Evolutionary conservation across 1,140 invertebrate species (phyloP).

Genomic region (Papilio xuthus): DNA sequence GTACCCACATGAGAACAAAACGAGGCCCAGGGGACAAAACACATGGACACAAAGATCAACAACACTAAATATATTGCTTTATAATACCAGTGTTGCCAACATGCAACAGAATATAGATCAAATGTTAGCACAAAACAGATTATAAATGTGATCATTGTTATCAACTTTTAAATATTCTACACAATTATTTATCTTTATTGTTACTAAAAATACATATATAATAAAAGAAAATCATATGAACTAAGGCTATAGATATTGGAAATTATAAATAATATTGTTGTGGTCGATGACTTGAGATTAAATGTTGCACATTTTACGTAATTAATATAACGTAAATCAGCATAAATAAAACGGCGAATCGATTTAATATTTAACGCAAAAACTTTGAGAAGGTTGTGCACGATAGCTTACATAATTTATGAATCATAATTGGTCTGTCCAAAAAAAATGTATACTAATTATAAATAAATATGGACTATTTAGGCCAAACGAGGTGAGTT

Average conservation of each 20-base stretch:
- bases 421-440: constrained; percentile 72
- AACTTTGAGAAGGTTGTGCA: constrained; percentile 77
- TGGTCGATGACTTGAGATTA: constrained; percentile 20
- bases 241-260: constrained; percentile 21
- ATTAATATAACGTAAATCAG: constrained; percentile 39
- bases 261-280: constrained; percentile 12
- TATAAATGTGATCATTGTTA: constrained; percentile 26
- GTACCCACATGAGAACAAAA: constrained; percentile 50
- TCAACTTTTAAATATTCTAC: constrained; percentile 17
- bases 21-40: constrained; percentile 41
- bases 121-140: constrained; percentile 21
- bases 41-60: constrained; percentile 42
- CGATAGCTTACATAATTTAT: constrained; percentile 64
- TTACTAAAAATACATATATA: neutral
- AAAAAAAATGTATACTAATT: constrained; percentile 58
- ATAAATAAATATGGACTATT: constrained; percentile 50
- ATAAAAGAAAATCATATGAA: constrained; percentile 27
- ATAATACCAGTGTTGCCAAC: constrained; percentile 32
- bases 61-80: constrained; percentile 35
- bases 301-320: constrained; percentile 39
- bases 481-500: constrained; percentile 44
- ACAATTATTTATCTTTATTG: constrained; percentile 30
- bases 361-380: constrained; percentile 49
- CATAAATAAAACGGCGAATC: constrained; percentile 41
- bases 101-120: constrained; percentile 9